phyloP scores from a whole-genome alignment of 2,888 invertebrate genomes.

The Campoplex capitator region DNA sequence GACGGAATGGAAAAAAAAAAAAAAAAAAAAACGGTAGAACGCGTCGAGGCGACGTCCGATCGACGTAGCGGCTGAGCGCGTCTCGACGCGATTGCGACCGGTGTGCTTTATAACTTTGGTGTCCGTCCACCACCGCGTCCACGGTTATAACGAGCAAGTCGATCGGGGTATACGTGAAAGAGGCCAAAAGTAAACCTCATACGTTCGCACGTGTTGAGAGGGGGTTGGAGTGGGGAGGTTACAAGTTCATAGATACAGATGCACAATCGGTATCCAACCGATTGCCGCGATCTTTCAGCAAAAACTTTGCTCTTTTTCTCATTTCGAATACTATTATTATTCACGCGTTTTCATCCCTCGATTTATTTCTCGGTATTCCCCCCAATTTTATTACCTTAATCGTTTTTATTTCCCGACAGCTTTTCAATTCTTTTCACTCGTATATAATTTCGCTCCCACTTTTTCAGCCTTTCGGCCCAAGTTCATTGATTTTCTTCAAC shows the following conservation, averaged over 20 bases:
- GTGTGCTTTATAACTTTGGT: constrained; percentile 84
- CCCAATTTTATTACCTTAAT: not conserved
- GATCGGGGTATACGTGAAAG: constrained; percentile 74
- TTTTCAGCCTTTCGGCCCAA: not conserved
- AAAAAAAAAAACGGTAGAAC: constrained; percentile 46
- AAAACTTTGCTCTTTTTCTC: not conserved
- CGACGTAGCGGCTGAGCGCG: constrained; percentile 80
- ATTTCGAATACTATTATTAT: not conserved
- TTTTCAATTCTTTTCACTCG: not conserved
- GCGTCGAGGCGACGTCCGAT: constrained; percentile 78
- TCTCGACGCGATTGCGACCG: constrained; percentile 76
- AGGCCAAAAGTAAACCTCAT: constrained; percentile 78
- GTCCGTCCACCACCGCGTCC: constrained; percentile 62
- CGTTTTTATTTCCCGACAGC: not conserved
- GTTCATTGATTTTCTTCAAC: too few relatives aligned
- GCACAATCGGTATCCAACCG: constrained; percentile 16
- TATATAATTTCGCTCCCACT: not conserved
- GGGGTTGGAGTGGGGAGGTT: constrained; percentile 55
- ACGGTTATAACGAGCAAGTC: constrained; percentile 57
- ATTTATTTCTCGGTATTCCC: not conserved
- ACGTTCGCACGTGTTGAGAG: constrained; percentile 52
- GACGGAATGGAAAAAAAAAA: not conserved
- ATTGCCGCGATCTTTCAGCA: constrained; percentile 25
- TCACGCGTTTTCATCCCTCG: not conserved
- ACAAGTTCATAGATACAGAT: constrained; percentile 10